Conservation (phyloP, 2,888 invertebrate species). For the Silvanus unidentatus region DNA sequence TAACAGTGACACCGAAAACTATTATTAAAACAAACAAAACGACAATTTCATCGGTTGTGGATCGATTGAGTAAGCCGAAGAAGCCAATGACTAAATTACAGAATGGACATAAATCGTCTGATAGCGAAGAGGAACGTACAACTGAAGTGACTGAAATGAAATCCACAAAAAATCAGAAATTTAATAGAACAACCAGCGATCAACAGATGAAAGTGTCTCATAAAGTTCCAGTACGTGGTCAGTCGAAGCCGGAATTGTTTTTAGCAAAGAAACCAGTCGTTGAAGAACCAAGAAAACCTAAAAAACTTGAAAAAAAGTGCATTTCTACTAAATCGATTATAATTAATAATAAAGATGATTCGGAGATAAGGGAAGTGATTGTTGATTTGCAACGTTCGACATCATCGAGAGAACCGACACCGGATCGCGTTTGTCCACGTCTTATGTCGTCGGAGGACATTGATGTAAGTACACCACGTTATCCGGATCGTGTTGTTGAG, state of each 20-base stretch:
- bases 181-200: constrained; percentile 55
- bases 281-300: constrained; percentile 9
- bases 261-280: constrained; percentile 13
- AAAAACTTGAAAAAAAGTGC: constrained; percentile 39
- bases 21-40: constrained; percentile 14
- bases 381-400: constrained; percentile 67
- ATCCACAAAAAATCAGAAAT: constrained; percentile 19
- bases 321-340: constrained; percentile 52
- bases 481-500: constrained; percentile 68
- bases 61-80: constrained; percentile 9
- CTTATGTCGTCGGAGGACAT: constrained; percentile 54
- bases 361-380: constrained; percentile 55
- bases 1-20: constrained; percentile 28
- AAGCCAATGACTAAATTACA: constrained; percentile 21
- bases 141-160: constrained; percentile 20
- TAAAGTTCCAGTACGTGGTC: constrained; percentile 44
- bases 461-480: constrained; percentile 59
- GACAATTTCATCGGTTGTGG: not conserved
- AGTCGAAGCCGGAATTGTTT: constrained; percentile 25
- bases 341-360: constrained; percentile 40
- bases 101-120: constrained; percentile 25
- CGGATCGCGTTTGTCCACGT: constrained; percentile 63
- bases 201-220: constrained; percentile 47
- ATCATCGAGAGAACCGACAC: constrained; percentile 70
- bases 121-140: constrained; percentile 32